phyloP scores from a whole-genome alignment of 2,888 invertebrate species.

The Acholoe squamosa region DNA sequence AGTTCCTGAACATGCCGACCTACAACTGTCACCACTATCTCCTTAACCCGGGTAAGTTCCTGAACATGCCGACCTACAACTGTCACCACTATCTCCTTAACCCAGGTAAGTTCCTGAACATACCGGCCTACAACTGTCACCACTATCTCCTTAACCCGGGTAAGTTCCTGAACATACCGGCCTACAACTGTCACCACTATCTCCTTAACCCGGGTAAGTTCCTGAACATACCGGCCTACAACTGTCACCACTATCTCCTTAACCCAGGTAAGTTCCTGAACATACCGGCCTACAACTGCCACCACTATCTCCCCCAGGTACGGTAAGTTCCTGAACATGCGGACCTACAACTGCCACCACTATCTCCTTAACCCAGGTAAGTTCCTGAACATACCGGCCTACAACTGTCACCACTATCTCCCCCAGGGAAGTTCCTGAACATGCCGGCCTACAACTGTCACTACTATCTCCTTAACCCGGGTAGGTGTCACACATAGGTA shows the following conservation, averaged over 20 bases:
- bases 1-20: not conserved
- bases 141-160: too few species aligned
- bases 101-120: not conserved
- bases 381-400: conserved; percentile 39
- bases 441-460: too few species aligned
- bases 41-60: not conserved
- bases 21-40: too few species aligned
- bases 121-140: too few species aligned
- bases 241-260: conserved; percentile 27
- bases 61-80: conserved; percentile 25
- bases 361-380: conserved; percentile 37
- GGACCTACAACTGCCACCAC: too few species aligned
- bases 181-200: too few species aligned
- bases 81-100: conserved; percentile 30
- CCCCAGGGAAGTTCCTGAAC: conserved; percentile 20
- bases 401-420: conserved; percentile 20
- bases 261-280: conserved; percentile 56
- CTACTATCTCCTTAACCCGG: not conserved
- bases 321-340: too few species aligned
- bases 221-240: conserved; percentile 20
- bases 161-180: too few species aligned
- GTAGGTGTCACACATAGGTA: too few species aligned
- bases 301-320: conserved; percentile 44
- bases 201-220: conserved; percentile 39
- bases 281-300: conserved; percentile 1